phyloP scores from a whole-genome alignment of 2,113 vertebrate genomes.

The Tenebrosternarchus preto region DNA sequence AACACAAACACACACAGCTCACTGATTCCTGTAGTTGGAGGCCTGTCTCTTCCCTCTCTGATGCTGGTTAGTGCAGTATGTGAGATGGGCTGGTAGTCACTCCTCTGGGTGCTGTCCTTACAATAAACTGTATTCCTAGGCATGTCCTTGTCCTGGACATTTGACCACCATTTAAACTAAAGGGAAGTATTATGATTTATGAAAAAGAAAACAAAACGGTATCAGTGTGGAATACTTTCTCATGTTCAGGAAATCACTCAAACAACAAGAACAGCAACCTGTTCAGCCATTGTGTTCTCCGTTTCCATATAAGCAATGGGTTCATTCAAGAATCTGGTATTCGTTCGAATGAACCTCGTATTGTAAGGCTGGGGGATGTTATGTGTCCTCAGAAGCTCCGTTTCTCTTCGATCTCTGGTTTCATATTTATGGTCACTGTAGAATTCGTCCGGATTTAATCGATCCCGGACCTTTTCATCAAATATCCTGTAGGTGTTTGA shows the following conservation, averaged over 20 bases:
- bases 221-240: neutral
- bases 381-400: constrained; percentile 34
- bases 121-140: constrained; percentile 57
- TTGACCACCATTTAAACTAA: constrained; percentile 66
- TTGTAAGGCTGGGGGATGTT: constrained; percentile 62
- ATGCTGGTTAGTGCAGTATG: constrained; percentile 47
- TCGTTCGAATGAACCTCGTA: constrained; percentile 68
- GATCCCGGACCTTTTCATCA: constrained; percentile 55
- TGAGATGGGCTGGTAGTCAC: constrained; percentile 59
- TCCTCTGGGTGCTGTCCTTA: constrained; percentile 63
- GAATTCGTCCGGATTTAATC: constrained; percentile 43
- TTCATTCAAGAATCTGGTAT: constrained; percentile 66
- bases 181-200: neutral
- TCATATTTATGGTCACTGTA: constrained; percentile 31
- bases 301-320: constrained; percentile 61
- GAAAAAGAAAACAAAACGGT: neutral
- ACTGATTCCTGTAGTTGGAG: constrained; percentile 64
- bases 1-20: constrained; percentile 46
- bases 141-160: neutral
- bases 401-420: neutral
- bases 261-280: constrained; percentile 56
- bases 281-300: constrained; percentile 46
- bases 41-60: constrained; percentile 52
- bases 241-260: too few species aligned
- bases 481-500: constrained; percentile 63